Percentiles rank a stretch among this genome's conserved stretches.
Conservation (phyloP, 2,888 invertebrate species). For the Imbricaverruca yamaguchii region DNA sequence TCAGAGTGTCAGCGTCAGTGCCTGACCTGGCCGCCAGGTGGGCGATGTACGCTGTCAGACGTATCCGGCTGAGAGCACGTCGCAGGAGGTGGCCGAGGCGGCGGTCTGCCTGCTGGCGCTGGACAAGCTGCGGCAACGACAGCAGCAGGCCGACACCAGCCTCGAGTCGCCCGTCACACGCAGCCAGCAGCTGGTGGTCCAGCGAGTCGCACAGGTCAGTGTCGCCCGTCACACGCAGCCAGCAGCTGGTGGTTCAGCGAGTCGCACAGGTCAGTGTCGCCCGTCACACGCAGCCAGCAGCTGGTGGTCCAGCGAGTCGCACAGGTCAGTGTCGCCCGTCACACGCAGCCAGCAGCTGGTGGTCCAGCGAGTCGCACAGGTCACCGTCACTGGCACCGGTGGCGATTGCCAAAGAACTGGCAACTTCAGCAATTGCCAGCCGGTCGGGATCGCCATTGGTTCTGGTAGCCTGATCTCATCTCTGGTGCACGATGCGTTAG, state of each 20-base stretch:
- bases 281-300: neutral
- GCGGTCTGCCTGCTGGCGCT: neutral
- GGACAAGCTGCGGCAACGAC: neutral
- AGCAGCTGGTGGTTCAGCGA: neutral
- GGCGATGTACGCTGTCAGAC: slow-evolving; percentile 16
- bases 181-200: neutral
- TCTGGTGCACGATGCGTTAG: too few relatives aligned
- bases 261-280: neutral
- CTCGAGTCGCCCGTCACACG: neutral
- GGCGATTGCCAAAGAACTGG: too few relatives aligned
- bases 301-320: neutral
- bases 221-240: neutral
- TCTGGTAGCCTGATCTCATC: too few relatives aligned
- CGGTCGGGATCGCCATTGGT: too few relatives aligned
- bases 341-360: neutral
- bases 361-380: neutral
- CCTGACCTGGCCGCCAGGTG: neutral
- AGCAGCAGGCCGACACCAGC: neutral
- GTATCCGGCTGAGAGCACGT: neutral
- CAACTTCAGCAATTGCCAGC: too few relatives aligned
- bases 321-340: slow-evolving; percentile 1
- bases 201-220: neutral
- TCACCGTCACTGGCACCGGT: neutral
- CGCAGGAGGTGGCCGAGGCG: neutral
- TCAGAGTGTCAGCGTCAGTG: too few relatives aligned